These are phyloP conservation scores for Calliopsis andreniformis DNA, from an alignment of 1,140 invertebrate genomes.

Conservation along the genomic window DNA sequence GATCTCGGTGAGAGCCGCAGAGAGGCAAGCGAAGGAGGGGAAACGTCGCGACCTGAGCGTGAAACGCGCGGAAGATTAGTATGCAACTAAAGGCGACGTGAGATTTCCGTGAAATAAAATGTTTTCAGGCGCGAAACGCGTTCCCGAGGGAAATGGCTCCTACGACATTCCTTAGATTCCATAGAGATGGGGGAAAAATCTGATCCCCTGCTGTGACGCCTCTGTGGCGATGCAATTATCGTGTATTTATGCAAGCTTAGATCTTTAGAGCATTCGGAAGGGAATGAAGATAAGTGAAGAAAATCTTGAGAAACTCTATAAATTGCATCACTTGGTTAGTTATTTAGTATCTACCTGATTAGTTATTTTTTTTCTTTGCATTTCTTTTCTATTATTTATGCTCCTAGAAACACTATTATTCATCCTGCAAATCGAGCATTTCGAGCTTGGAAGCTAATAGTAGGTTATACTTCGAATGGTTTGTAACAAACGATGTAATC, in stretches of 20 bases:
- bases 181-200: neutral
- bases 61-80: neutral
- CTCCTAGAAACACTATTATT: too few species aligned
- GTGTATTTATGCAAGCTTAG: too few species aligned
- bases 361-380: too few species aligned
- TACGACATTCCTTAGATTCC: neutral
- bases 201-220: too few species aligned
- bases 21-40: too few species aligned
- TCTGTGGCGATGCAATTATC: neutral
- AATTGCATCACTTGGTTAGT: too few species aligned
- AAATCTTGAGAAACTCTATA: too few species aligned
- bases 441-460: neutral
- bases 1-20: neutral
- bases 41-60: constrained; percentile 12
- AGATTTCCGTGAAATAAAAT: constrained; percentile 4
- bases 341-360: too few species aligned
- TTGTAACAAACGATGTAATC: neutral
- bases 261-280: too few species aligned
- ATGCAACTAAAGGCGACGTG: neutral
- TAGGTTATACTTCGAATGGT: neutral
- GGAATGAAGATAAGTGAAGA: too few species aligned
- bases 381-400: too few species aligned
- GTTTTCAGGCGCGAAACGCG: neutral
- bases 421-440: neutral
- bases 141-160: neutral